Percentiles rank a stretch among this genome's conserved stretches.
phyloP scores from a whole-genome alignment of 1,140 invertebrate species.

The Bathynomus jamesi region DNA sequence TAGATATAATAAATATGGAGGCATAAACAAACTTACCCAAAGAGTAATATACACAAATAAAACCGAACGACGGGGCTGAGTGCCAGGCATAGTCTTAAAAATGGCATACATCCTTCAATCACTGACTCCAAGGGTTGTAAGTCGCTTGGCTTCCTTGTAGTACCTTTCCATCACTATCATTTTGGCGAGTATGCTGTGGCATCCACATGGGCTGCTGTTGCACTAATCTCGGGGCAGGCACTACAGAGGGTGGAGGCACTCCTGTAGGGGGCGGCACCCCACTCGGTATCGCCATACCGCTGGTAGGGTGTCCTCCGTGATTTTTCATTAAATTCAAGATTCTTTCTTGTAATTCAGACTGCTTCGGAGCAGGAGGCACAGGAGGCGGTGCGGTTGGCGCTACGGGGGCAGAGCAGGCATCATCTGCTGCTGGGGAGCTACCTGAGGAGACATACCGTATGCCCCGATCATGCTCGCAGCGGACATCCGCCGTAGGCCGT shows the following conservation, averaged over 20 bases:
- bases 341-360: not conserved
- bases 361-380: not conserved
- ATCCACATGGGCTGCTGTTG: not conserved
- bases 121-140: not conserved
- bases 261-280: not conserved
- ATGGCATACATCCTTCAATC: not conserved
- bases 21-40: too few species aligned
- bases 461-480: not conserved
- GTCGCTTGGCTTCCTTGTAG: not conserved
- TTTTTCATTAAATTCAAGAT: not conserved
- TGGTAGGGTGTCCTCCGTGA: not conserved
- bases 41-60: too few species aligned
- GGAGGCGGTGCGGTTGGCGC: not conserved
- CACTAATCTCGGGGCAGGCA: not conserved
- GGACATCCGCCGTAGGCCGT: not conserved
- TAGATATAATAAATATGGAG: too few species aligned
- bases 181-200: not conserved
- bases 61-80: too few species aligned
- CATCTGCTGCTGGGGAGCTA: not conserved
- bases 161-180: not conserved
- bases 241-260: not conserved
- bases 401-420: not conserved
- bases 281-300: not conserved
- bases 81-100: too few species aligned
- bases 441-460: too few species aligned